Evolutionary conservation across 2,797 vertebrate species (phyloP), one percentile per base, ranked within the genome.

Genomic region (Chiroxiphia lanceolata): DNA sequence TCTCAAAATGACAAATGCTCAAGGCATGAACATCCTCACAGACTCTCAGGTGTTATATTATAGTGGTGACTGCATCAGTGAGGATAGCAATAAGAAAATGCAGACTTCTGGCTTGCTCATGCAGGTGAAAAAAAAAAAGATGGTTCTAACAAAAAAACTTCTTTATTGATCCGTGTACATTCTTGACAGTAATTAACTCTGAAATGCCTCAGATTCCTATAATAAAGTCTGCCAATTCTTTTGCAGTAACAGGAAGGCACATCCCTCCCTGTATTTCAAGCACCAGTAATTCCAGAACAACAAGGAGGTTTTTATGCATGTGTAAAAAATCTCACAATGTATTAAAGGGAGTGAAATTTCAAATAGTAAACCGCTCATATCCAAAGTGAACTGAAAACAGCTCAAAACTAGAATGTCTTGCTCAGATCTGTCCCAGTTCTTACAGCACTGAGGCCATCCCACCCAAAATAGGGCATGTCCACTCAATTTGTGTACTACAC

Each of bases 1-100:
- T 93, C 91, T 90, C 81, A 84, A 88, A 44, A 83, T 94, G 81
- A 90, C 71, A 94, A 94, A 95, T 26, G 34, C 42, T 63, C 38
- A n/a, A 90, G 71, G 56, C 45, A 27, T 21, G 42, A 89, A 38
- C 50, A 50, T 69, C 7, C 33, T 31, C 31, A 29, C 6, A 14
- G 38, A 61, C 63, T 60, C 19, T 70, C 50, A 34, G 87, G 48
- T 94, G 51, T 72, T 87, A 56, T 45, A 63, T 27, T 92, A 42
- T 8, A 42, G n/a, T 51, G 31, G 34, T 56, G 54, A 60, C 71
- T 84, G 67, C 29, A 63, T 92, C 74, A 77, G 45, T 60, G 53
- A 50, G 31, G 77, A 57, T 65, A 47, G 5, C 47, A 69, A 1
- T 64, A 79, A 84, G 56, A 47, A 8, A 75, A 45, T 40, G 18